Base-by-base conservation (phyloP, 2,113 vertebrate species). In the Delphinapterus leucas region DNA sequence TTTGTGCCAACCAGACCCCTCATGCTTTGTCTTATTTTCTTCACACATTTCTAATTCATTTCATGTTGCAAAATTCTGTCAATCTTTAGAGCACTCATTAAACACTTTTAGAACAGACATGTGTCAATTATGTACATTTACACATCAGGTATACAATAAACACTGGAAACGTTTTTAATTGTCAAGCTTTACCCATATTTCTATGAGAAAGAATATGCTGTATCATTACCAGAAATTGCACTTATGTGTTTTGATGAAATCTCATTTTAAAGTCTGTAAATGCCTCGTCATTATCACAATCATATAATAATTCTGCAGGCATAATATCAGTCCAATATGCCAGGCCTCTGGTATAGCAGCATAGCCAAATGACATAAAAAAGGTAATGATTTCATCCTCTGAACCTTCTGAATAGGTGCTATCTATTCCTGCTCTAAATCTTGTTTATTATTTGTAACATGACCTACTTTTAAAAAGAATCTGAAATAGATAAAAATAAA, bases 401-500 rank as follows among this genome's bases (percentile, higher is more conserved):
- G 61, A 61, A 81, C 8, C n/a, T 91, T 96, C 70, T 63, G 65
- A 91, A 84, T 53, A 81, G 28, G 23, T 88, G 65, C 25, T 58
- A 17, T 49, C 41, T 80, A 88, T 20, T 80, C 25, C 63, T 94
- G 68, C 53, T 92, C 61, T 79, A 92, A 94, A 86, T 71, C n/a
- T 58, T 73, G 10, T 58, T 86, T 95, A 70, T 93, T 96, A 73
- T 89, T 93, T 86, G 91, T 82, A 55, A 85, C 58, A 76, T 44
- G 60, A 58, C 41, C 92, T 88, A 79, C 87, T 95, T 96, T 71
- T 26, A 23, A 85, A 90, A 96, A n/a, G 25, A 94, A 85, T 80
- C 61, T 93, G 89, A 88, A 88, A 55, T 61, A 84, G 49, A 63
- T 92, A 94, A 87, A 38, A 86, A 82, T 63, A 95, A 88, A 93